Percentiles rank a stretch among this genome's conserved stretches.
Evolutionary conservation across 92 coral and sea anemone genomes (phyloP).

Genomic region (Chrysogorgia sp.): DNA sequence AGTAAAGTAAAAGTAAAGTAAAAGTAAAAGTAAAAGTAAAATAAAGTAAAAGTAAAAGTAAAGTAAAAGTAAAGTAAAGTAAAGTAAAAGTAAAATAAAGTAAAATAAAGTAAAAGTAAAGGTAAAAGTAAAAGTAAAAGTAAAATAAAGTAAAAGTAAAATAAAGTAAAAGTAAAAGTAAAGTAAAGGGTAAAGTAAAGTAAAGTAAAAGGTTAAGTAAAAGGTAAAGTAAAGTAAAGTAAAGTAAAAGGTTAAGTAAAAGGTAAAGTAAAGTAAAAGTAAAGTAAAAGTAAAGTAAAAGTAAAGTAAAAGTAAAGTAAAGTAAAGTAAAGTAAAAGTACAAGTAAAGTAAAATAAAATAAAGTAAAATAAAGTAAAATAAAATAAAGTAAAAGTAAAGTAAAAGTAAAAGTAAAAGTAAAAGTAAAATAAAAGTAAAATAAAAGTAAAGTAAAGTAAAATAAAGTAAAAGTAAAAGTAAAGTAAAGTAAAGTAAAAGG

Average conservation of each 20-base stretch:
- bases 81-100: neutral
- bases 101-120: neutral
- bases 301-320: too few relatives aligned
- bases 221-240: neutral
- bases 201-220: neutral
- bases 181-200: neutral
- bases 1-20: neutral
- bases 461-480: neutral
- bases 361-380: neutral
- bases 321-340: neutral
- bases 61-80: neutral
- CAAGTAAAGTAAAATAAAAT: neutral
- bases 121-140: neutral
- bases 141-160: neutral
- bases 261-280: neutral
- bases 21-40: neutral
- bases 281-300: neutral
- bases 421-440: neutral
- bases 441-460: neutral
- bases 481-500: too few relatives aligned
- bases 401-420: neutral
- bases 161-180: too few relatives aligned
- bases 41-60: neutral
- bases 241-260: too few relatives aligned
- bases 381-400: neutral